These are phyloP conservation scores for Chelonia mydas DNA, from an alignment of 2,797 vertebrate species.

Conservation along the genomic window DNA sequence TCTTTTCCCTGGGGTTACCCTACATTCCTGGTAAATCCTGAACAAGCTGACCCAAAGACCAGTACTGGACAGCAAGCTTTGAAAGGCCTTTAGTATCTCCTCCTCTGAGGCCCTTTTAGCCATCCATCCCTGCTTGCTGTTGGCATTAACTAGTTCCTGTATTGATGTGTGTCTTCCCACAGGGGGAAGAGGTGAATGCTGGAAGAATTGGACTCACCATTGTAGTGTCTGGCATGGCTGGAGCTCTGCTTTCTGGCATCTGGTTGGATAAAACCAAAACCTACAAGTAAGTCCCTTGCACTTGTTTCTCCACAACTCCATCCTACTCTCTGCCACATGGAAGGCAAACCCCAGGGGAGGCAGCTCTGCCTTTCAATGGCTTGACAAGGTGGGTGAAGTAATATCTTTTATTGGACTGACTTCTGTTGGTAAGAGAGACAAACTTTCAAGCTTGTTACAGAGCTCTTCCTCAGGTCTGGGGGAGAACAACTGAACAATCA, in stretches of 20 bases:
- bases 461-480: neutral
- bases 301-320: neutral
- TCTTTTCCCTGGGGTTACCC: neutral
- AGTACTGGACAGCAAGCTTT: neutral
- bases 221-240: constrained; percentile 91
- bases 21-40: neutral
- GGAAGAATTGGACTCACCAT: constrained; percentile 96
- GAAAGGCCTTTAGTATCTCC: neutral
- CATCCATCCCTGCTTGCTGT: neutral
- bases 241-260: constrained; percentile 92
- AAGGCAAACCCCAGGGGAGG: neutral
- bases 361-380: neutral
- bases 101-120: neutral
- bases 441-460: neutral
- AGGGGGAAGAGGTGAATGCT: constrained; percentile 96
- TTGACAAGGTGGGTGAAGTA: neutral
- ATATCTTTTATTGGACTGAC: neutral
- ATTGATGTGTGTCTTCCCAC: constrained; percentile 29
- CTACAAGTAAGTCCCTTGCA: constrained; percentile 91
- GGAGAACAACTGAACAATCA: neutral
- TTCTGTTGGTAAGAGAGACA: neutral
- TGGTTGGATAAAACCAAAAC: constrained; percentile 97
- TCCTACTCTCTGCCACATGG: neutral
- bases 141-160: neutral
- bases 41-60: neutral